Conservation (phyloP, 2,888 invertebrate genomes). For the Phengaris arion region DNA sequence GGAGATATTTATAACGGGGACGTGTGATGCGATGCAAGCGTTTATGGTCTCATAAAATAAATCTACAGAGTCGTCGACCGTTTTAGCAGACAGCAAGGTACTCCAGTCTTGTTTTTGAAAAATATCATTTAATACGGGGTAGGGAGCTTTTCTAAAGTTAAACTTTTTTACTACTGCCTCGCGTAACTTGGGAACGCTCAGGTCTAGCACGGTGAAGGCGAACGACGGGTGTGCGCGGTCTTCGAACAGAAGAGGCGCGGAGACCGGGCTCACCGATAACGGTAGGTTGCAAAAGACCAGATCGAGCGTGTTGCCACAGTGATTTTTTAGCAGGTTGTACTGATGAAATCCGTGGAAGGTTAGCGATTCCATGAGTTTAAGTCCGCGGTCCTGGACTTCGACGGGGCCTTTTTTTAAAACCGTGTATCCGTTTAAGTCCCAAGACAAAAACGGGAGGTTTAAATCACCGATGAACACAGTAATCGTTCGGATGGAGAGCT, state of each 20-base stretch:
- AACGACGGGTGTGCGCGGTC: constrained; percentile 2
- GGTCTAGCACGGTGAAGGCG: background rate
- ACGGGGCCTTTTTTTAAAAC: constrained; percentile 2
- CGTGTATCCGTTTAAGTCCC: background rate
- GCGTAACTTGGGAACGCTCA: background rate
- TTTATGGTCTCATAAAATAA: too few relatives aligned
- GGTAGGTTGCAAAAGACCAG: background rate
- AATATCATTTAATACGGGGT: background rate
- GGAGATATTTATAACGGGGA: too few relatives aligned
- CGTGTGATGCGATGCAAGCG: too few relatives aligned
- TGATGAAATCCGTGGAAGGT: background rate
- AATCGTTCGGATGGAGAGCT: constrained; percentile 7
- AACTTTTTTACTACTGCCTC: background rate
- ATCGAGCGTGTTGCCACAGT: constrained; percentile 11
- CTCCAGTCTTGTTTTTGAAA: too few relatives aligned
- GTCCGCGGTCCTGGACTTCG: background rate
- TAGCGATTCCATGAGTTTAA: background rate
- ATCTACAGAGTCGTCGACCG: too few relatives aligned
- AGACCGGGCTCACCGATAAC: background rate
- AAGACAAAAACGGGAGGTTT: constrained; percentile 5
- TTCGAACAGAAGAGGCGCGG: background rate
- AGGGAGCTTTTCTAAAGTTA: constrained; percentile 8
- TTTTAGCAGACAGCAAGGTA: too few relatives aligned
- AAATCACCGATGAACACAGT: background rate
- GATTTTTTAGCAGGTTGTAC: constrained; percentile 16